Percentiles rank a stretch among this genome's conserved stretches.
Evolutionary conservation across 2,113 vertebrate species (phyloP).

Genomic region (Macroglossus sobrinus): DNA sequence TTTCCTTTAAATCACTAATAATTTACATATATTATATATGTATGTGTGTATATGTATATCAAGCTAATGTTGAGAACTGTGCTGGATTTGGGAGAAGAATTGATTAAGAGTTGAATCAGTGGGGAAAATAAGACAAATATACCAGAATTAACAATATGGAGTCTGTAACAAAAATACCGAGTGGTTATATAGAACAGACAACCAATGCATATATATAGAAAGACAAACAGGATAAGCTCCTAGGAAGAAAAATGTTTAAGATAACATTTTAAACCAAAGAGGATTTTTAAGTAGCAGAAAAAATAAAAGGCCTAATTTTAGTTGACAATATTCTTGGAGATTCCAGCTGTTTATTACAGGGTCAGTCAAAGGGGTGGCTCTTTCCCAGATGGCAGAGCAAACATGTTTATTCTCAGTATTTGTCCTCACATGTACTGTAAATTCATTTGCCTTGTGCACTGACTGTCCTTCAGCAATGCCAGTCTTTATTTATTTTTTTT

Average conservation of each 20-base stretch:
- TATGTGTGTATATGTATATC: neutral
- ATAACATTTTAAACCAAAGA: neutral
- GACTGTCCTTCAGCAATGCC: neutral
- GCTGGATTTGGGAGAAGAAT: neutral
- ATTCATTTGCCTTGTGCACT: neutral
- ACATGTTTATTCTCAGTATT: neutral
- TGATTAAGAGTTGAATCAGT: neutral
- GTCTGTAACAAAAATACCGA: neutral
- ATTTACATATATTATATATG: neutral
- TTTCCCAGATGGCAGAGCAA: neutral
- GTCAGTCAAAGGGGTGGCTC: neutral
- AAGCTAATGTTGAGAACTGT: neutral
- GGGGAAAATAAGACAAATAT: neutral
- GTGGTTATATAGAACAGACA: neutral
- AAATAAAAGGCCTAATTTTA: neutral
- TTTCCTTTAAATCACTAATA: neutral
- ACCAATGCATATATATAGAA: neutral
- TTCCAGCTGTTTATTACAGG: neutral
- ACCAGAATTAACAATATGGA: neutral
- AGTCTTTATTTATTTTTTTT: neutral
- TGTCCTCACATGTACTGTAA: neutral
- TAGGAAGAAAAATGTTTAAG: neutral
- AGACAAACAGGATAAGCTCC: neutral
- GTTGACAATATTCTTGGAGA: neutral
- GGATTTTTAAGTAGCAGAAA: neutral